Percentiles rank a stretch among this genome's conserved stretches.
phyloP scores from a whole-genome alignment of 2,113 vertebrate species.

The Amia ocellicauda region DNA sequence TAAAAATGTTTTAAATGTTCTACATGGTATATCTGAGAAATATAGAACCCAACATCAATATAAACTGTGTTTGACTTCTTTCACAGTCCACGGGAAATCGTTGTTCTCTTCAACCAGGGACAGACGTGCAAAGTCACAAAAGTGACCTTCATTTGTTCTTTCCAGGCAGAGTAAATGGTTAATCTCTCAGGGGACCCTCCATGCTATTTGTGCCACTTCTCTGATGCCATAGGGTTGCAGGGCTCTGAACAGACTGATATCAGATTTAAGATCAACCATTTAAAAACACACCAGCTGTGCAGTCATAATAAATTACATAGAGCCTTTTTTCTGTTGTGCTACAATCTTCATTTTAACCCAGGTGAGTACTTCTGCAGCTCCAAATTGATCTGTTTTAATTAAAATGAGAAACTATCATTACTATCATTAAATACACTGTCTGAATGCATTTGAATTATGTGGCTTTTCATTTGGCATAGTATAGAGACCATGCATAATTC shows the following conservation, averaged over 20 bases:
- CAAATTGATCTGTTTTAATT: too few relatives aligned
- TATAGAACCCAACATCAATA: not conserved
- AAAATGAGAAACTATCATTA: too few relatives aligned
- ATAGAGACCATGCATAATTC: too few relatives aligned
- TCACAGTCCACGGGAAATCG: not conserved
- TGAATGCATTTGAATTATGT: too few relatives aligned
- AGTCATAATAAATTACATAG: conserved; percentile 2
- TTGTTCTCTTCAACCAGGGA: not conserved
- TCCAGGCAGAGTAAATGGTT: conserved; percentile 52
- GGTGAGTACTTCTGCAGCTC: not conserved
- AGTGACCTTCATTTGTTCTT: conserved; percentile 64
- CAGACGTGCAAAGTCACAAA: conserved; percentile 9
- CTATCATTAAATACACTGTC: too few relatives aligned
- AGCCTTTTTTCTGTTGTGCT: not conserved
- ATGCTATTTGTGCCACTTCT: conserved; percentile 63
- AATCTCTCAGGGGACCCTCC: conserved; percentile 54
- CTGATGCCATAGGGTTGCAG: conserved; percentile 51
- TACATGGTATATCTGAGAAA: not conserved
- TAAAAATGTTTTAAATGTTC: too few relatives aligned
- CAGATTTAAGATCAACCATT: conserved; percentile 63
- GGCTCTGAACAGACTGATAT: conserved; percentile 49
- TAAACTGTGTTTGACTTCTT: not conserved
- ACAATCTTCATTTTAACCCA: not conserved
- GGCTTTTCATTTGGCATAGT: too few relatives aligned
- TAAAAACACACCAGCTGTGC: conserved; percentile 16